Conservation (phyloP, 2,888 invertebrate species). For the Plusia festucae region DNA sequence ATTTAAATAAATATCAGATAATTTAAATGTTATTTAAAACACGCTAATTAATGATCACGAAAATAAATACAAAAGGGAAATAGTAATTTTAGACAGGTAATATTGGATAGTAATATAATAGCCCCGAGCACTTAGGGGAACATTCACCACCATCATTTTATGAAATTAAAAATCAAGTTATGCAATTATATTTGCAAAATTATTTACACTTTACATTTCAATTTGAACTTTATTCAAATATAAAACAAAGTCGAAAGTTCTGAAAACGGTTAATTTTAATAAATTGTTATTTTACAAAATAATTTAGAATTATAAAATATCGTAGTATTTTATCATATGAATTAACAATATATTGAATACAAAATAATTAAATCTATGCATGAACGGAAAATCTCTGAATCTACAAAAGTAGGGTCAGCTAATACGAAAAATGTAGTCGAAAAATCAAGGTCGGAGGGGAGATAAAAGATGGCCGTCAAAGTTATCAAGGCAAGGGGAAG, state of each 20-base stretch:
- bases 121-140: slow-evolving; percentile 30
- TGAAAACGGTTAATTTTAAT: too few relatives aligned
- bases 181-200: slow-evolving; percentile 24
- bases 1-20: too few relatives aligned
- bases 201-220: slow-evolving; percentile 26
- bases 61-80: too few relatives aligned
- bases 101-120: slow-evolving; percentile 36
- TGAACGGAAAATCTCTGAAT: slow-evolving; percentile 13
- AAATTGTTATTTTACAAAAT: not conserved
- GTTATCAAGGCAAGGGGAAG: slow-evolving; percentile 53
- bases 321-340: not conserved
- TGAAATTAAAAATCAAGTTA: slow-evolving; percentile 40
- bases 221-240: not conserved
- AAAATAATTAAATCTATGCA: slow-evolving; percentile 19
- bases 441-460: slow-evolving; percentile 53
- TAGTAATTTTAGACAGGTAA: too few relatives aligned
- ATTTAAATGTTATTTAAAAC: too few relatives aligned
- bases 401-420: slow-evolving; percentile 52
- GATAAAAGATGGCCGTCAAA: slow-evolving; percentile 62
- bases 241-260: not conserved
- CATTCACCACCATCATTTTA: slow-evolving; percentile 14
- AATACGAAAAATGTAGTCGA: slow-evolving; percentile 56
- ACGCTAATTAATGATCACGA: too few relatives aligned
- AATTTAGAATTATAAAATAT: not conserved
- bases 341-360: slow-evolving; percentile 12